Evolutionary conservation across 1,140 invertebrate species (phyloP), one percentile per base, ranked within the genome.

Genomic region (Polypedilum vanderplanki): DNA sequence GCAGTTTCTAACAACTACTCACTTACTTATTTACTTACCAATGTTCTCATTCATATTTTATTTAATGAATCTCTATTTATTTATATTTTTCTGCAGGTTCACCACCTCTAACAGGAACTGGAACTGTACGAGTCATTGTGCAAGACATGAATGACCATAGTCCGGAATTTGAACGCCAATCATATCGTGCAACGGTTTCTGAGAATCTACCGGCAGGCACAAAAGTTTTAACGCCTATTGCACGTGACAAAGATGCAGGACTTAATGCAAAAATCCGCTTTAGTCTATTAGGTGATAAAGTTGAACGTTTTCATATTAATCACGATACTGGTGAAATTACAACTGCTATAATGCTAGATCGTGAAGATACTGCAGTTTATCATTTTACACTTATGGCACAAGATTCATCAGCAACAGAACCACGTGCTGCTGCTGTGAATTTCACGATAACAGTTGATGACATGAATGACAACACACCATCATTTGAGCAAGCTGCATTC

Each of bases 141-240:
- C 89, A 95, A 82, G 96, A 98, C 81, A 90, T 95, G 40, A 98
- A 98, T 82, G 96, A 98, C 82, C 94, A 97, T 81, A 90, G 88
- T 78, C 96, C 96, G 0, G 88, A 91, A 78, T 94, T 94, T 79
- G 89, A 89, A 78, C 85, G 91, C 75, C 89, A 91, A 79, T 89
- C 90, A 24, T 96, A 95, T 81, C 86, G 87, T 78, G 89, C 91
- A 0, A 87, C 81, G 24, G 88, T 96, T 0, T 85, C 86, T 73
- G 95, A 97, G 84, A 95, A 96, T 81, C 84, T 89, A 41, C 87
- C 89, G 0, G 78, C 87, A 9, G 92, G 90, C 24, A 90, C 91
- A 0, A 86, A 88, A 78, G 89, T 96, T 9, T 83, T 92, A 2
- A 87, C 87, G 77, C 90, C 92, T 5, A 82, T 85, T 70, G 94